Conservation (phyloP, 2,888 invertebrate species). For the Gastracanthus pulcherrimus region DNA sequence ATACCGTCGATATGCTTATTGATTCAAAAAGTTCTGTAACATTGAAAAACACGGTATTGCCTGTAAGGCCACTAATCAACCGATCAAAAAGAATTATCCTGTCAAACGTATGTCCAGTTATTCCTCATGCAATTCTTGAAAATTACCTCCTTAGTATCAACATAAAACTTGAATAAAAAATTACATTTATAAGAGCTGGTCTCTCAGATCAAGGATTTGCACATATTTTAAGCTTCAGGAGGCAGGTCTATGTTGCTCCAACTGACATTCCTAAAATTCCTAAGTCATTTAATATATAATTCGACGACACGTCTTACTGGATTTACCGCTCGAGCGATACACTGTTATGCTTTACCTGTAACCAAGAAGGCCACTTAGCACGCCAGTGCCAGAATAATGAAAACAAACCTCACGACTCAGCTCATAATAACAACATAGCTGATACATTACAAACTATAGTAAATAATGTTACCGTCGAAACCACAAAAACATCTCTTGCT, state of each 20-base stretch:
- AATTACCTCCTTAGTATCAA: background rate
- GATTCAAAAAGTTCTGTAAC: no score
- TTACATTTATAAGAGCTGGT: background rate
- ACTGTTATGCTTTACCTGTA: background rate
- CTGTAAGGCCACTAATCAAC: background rate
- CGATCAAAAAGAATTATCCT: background rate
- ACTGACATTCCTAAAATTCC: background rate
- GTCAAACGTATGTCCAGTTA: background rate
- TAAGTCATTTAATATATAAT: background rate
- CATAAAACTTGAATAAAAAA: background rate
- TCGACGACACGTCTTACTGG: constrained; percentile 1
- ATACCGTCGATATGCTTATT: no score
- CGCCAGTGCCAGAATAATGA: no score
- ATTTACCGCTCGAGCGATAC: constrained; percentile 9
- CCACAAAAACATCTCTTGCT: no score
- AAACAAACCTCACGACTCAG: no score
- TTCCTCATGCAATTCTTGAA: background rate
- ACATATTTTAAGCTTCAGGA: background rate
- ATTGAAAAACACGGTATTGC: no score
- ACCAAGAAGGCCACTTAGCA: constrained; percentile 48
- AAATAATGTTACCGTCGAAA: no score
- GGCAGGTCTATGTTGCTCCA: background rate
- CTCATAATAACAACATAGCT: no score
- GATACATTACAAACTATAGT: no score
- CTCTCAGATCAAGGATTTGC: background rate